phyloP scores from a whole-genome alignment of 2,113 vertebrate species.

The Fregata magnificens region DNA sequence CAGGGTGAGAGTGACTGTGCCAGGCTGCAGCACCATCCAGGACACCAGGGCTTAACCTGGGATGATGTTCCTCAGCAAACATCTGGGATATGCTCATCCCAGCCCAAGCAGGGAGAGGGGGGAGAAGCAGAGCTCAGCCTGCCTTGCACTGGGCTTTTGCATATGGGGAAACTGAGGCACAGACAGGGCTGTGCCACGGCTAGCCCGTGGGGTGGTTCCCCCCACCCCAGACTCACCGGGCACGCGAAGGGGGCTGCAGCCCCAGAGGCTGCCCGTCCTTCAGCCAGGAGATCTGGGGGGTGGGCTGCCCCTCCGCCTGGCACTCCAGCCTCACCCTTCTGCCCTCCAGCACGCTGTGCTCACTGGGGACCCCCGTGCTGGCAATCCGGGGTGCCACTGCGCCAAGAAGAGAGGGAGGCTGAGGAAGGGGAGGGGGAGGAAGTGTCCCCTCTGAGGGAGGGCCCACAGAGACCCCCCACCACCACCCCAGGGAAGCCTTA shows the following conservation, averaged over 20 bases:
- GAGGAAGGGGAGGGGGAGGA: background rate
- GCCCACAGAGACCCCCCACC: fast-evolving
- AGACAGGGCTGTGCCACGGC: fast-evolving
- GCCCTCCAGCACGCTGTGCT: slow-evolving; percentile 76
- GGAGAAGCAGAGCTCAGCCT: background rate
- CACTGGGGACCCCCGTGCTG: slow-evolving; percentile 66
- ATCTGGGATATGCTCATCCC: background rate
- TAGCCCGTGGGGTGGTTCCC: fast-evolving
- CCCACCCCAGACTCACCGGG: slow-evolving; percentile 51
- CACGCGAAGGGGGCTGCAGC: slow-evolving; percentile 25
- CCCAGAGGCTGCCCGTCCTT: slow-evolving; percentile 81
- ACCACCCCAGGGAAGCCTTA: background rate
- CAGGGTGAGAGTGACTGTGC: background rate
- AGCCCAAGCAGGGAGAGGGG: background rate
- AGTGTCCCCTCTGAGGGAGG: background rate
- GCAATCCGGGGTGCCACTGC: slow-evolving; percentile 83
- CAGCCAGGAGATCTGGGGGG: slow-evolving; percentile 82
- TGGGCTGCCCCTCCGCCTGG: slow-evolving; percentile 76
- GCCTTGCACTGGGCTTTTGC: background rate
- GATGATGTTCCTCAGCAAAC: background rate
- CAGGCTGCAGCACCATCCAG: background rate
- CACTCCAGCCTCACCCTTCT: slow-evolving; percentile 81
- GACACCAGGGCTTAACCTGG: background rate
- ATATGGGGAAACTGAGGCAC: background rate
- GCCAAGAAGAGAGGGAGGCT: background rate